Base-by-base conservation (phyloP, 2,797 vertebrate genomes). In the Lerista edwardsae region DNA sequence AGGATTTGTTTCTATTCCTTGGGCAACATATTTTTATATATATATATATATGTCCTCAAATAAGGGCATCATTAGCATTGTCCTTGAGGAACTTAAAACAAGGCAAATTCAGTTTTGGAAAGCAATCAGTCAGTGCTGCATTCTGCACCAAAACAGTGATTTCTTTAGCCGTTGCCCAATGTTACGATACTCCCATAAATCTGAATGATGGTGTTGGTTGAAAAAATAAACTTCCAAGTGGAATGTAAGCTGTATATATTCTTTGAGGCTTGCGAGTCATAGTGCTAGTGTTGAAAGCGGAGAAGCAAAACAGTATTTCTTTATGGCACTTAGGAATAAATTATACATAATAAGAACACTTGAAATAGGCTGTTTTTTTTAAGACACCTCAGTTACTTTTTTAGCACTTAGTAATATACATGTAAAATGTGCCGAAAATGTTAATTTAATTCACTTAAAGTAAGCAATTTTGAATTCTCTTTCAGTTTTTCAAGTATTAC, bases 191-290 rank as follows among this genome's bases (percentile, higher is more conserved):
- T 90, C 83, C 61, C 79, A 79, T 17, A 88, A 86, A 41, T 77
- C 87, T 85, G 64, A 59, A 34, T 88, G 69, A 75, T 90, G 57
- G 64, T 86, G 47, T 88, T 93, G 83, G 72, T 80, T 93, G 80
- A 93, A 87, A 93, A 95, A 95, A 95, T 90, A 92, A 94, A 91
- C 90, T 86, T 91, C 85, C 51, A 74, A 79, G 57, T 88, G 36
- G 73, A 84, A 86, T 93, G 91, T 92, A 83, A 87, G 57, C 88
- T 21, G 23, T 41, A 10, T 78, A 25, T 83, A 68, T 85, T 93
- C 74, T 84, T 79, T 36, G 91, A 85, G 80, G 75, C 29, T 5
- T 93, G 90, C 39, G 87, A 86, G 91, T 23, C 74, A 59, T 87
- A 77, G 81, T 62, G 41, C 88, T 86, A 85, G 64, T 90, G 23